phyloP scores from a whole-genome alignment of 2,113 vertebrate genomes.

The Mesitornis unicolor region DNA sequence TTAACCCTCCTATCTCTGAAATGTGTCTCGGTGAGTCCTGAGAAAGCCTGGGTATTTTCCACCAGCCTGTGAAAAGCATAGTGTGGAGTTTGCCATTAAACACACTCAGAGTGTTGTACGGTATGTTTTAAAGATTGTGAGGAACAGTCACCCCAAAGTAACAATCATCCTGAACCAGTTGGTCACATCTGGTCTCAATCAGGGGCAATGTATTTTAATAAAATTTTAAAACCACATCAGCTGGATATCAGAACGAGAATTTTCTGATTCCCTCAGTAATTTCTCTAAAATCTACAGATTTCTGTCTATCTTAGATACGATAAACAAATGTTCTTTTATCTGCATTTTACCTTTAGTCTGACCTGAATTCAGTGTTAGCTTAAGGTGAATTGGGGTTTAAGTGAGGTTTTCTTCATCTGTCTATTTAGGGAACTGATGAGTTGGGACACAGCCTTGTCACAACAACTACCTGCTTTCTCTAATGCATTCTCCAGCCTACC shows the following conservation, averaged over 20 bases:
- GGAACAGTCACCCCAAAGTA: neutral
- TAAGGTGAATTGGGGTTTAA: neutral
- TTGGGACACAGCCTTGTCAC: neutral
- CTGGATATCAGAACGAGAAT: neutral
- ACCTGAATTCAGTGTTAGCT: neutral
- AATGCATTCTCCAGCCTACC: neutral
- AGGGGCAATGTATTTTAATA: neutral
- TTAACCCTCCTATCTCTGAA: neutral
- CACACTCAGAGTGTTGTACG: neutral
- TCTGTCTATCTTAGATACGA: neutral
- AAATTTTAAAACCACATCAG: neutral
- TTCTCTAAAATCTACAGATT: neutral
- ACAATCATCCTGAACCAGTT: neutral
- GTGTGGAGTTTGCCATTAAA: neutral
- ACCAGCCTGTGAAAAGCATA: neutral
- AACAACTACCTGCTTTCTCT: neutral
- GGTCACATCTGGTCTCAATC: neutral
- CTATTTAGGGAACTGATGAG: neutral
- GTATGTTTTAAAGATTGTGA: neutral
- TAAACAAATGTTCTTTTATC: neutral
- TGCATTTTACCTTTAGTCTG: neutral
- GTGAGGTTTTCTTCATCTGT: neutral
- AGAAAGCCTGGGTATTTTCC: neutral
- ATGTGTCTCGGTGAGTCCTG: neutral
- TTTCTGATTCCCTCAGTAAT: neutral